These are phyloP conservation scores for Lycia hirtaria DNA, from an alignment of 2,888 invertebrate genomes.

Conservation along the genomic window DNA sequence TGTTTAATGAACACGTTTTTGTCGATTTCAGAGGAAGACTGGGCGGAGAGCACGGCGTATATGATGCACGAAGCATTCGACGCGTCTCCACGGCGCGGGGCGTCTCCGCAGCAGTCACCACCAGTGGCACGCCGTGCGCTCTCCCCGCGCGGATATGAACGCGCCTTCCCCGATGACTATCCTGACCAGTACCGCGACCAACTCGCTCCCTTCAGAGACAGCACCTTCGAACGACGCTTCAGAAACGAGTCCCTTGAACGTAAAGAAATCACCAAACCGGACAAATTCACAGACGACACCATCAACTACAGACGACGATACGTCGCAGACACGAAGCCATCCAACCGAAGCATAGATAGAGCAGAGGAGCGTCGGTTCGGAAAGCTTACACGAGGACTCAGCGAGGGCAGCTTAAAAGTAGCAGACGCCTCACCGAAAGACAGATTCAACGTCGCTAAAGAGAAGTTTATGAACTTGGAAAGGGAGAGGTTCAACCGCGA, in stretches of 20 bases:
- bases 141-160: constrained; percentile 60
- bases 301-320: constrained; percentile 79
- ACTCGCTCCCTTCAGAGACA: constrained; percentile 71
- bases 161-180: constrained; percentile 60
- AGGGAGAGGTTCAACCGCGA: constrained; percentile 87
- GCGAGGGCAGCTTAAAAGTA: constrained; percentile 78
- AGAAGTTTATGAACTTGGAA: constrained; percentile 93
- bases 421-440: constrained; percentile 88
- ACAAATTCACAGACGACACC: constrained; percentile 69
- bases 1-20: constrained; percentile 21
- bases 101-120: constrained; percentile 60
- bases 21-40: constrained; percentile 89
- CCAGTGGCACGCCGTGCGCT: constrained; percentile 50
- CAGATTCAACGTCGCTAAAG: constrained; percentile 93
- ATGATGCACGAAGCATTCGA: constrained; percentile 86
- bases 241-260: constrained; percentile 66
- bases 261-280: constrained; percentile 44
- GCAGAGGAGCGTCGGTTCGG: constrained; percentile 79
- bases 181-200: constrained; percentile 65
- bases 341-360: constrained; percentile 75
- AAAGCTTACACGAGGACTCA: constrained; percentile 72
- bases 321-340: constrained; percentile 78
- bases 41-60: constrained; percentile 88
- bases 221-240: constrained; percentile 54
- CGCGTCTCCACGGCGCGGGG: constrained; percentile 71